Percentiles rank a stretch among this genome's conserved stretches.
phyloP scores from a whole-genome alignment of 2,113 vertebrate genomes.

The Microtus pennsylvanicus region DNA sequence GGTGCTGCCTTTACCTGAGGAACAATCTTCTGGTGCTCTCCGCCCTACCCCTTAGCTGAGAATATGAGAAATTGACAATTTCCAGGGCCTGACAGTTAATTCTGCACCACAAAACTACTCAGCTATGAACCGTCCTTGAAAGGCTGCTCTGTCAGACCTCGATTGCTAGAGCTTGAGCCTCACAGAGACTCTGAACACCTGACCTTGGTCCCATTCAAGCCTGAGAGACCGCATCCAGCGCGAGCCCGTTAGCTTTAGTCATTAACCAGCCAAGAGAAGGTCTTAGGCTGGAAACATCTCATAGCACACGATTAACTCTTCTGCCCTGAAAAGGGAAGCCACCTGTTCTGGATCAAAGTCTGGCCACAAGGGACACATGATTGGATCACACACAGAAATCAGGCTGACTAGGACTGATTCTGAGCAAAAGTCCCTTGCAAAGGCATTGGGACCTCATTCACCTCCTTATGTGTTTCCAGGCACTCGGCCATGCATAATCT shows the following conservation, averaged over 20 bases:
- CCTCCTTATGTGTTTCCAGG: not conserved
- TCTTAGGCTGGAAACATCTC: not conserved
- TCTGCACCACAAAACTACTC: slow-evolving; percentile 13
- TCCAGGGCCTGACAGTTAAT: not conserved
- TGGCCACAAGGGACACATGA: not conserved
- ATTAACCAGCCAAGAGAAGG: slow-evolving; percentile 49
- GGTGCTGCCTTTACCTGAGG: slow-evolving; percentile 59
- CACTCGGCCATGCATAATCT: not conserved
- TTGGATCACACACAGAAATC: not conserved
- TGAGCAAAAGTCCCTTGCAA: not conserved
- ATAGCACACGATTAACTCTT: not conserved
- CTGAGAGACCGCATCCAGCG: not conserved
- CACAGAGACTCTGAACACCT: not conserved
- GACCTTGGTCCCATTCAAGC: not conserved
- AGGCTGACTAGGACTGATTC: not conserved
- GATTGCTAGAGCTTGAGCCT: not conserved
- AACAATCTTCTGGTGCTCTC: not conserved
- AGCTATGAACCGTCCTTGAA: not conserved
- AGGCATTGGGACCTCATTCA: not conserved
- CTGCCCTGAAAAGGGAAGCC: not conserved
- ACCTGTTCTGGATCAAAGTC: not conserved
- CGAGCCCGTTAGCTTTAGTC: slow-evolving; percentile 50
- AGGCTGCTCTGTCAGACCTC: not conserved
- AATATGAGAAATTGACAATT: not conserved
- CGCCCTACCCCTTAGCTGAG: not conserved